Base-by-base conservation (phyloP, 2,888 invertebrate species). In the Pollenia griseotomentosa region DNA sequence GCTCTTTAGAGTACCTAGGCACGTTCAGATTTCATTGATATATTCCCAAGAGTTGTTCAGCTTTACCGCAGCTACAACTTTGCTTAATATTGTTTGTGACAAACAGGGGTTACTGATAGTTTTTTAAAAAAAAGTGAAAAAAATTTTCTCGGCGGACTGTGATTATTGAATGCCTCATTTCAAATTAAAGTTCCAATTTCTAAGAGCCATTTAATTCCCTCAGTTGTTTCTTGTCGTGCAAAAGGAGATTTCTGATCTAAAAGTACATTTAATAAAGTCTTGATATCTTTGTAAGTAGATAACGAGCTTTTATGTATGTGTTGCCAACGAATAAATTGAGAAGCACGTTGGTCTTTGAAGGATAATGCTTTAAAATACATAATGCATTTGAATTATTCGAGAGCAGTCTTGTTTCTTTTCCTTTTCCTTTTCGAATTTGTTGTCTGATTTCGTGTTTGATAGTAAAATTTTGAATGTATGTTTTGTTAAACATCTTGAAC, bases 401-500 rank as follows among this genome's bases (percentile, higher is more conserved):
- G 33, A 79, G 46, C 57, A 68, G 75, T 2, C 40, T 23, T 33
- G 3, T 8, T 59, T 42, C 48, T 42, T 40, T 9, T 5, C 11
- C 33, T 66, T 59, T 10, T 44, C 14, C 48, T 57, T 51, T 42
- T 59, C 57, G 46, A 46, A 70, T 70, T 74, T 55, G 63, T 81
- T 77, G 57, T 68, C 78, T 73, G 83, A 68, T 83, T 80, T 77
- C 75, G 57, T 83, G 79, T 77, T 75, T 83, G 71, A 73, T 78
- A 82, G 59, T 48, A 23, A 12, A 5, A n/a, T 63, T 61, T 12
- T 12, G 53, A 40, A 14, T 55, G 44, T 55, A 7, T 51, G 3
- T 83, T 79, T 40, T 33, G 3, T 78, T 33, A 11, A 33, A 55
- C 48, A 83, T 78, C 61, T 57, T 68, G 10, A 73, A 61, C 46